phyloP scores from a whole-genome alignment of 2,797 vertebrate species.

The Halcyon smyrnensis region DNA sequence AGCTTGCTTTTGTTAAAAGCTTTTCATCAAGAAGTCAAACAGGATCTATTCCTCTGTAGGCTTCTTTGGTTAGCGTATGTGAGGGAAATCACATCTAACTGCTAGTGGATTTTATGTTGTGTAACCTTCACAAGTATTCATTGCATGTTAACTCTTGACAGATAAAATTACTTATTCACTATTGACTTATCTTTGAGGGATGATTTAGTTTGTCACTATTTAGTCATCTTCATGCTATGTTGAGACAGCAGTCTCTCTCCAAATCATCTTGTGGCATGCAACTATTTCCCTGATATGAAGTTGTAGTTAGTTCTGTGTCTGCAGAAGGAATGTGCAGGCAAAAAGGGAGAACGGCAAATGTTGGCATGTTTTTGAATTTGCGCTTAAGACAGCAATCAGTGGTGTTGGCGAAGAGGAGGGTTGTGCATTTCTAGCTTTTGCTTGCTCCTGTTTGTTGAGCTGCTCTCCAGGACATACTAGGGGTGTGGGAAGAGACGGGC shows the following conservation, averaged over 20 bases:
- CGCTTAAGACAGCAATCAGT: neutral
- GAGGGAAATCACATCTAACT: slow-evolving; percentile 9
- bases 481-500: neutral
- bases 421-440: neutral
- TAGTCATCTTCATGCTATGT: neutral
- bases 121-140: slow-evolving; percentile 44
- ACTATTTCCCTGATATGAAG: neutral
- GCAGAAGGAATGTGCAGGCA: neutral
- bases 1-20: neutral
- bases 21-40: neutral
- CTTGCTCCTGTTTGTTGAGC: neutral
- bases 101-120: slow-evolving; percentile 22
- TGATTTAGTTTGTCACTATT: slow-evolving; percentile 49
- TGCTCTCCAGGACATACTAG: neutral
- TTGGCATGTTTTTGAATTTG: neutral
- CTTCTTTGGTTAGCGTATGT: neutral
- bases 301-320: neutral
- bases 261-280: neutral
- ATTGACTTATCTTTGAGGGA: slow-evolving; percentile 40
- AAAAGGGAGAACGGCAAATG: neutral
- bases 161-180: slow-evolving; percentile 47
- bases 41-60: neutral
- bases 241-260: slow-evolving; percentile 4
- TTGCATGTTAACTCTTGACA: slow-evolving; percentile 51
- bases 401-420: neutral